Conservation (phyloP, 2,797 vertebrate genomes). For the Sarcoramphus papa region DNA sequence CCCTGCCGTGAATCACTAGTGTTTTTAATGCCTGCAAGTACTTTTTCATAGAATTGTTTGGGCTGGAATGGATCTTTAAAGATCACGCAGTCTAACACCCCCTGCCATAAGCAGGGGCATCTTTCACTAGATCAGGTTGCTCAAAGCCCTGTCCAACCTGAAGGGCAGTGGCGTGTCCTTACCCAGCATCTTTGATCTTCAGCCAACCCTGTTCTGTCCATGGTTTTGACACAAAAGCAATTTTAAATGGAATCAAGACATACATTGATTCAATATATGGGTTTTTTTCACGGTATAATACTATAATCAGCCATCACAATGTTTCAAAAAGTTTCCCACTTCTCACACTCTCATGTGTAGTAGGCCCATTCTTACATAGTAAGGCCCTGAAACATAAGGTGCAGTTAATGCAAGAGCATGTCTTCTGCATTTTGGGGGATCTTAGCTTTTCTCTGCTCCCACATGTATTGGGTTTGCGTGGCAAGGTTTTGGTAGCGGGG, state of each 20-base stretch:
- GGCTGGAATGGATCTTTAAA: neutral
- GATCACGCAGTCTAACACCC: neutral
- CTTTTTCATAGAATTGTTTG: neutral
- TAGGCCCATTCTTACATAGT: neutral
- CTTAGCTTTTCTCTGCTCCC: neutral
- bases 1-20: neutral
- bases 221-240: neutral
- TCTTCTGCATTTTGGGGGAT: neutral
- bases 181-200: neutral
- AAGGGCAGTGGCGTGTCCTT: neutral
- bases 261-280: neutral
- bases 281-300: neutral
- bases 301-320: neutral
- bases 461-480: no score
- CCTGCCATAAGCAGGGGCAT: neutral
- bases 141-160: neutral
- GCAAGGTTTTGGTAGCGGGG: no score
- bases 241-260: neutral
- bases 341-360: neutral
- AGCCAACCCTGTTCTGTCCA: neutral
- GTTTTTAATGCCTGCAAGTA: neutral
- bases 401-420: neutral
- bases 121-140: neutral
- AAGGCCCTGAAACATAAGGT: neutral
- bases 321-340: neutral